These are phyloP conservation scores for Aldabrachelys gigantea DNA, from an alignment of 2,113 vertebrate genomes.

Conservation along the genomic window DNA sequence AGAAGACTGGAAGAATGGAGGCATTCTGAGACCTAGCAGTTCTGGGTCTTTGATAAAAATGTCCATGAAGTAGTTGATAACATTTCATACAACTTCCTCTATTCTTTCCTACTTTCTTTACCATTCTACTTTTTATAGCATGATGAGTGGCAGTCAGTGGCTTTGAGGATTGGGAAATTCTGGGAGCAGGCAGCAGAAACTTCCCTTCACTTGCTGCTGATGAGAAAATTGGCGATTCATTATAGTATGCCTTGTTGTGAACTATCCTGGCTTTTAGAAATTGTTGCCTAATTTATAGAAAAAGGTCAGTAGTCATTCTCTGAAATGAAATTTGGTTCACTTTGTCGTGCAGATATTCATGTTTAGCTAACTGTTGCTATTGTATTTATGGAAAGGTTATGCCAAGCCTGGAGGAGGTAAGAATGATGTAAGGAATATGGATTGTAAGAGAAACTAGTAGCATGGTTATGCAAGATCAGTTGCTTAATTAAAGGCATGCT, in stretches of 20 bases:
- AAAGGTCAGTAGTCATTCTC: rapidly evolving
- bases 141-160: not conserved
- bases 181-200: rapidly evolving
- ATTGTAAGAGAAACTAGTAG: not conserved
- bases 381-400: not conserved
- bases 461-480: not conserved
- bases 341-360: rapidly evolving
- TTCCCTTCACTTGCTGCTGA: not conserved
- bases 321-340: not conserved
- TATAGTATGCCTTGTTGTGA: not conserved
- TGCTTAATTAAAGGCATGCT: not conserved
- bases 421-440: rapidly evolving
- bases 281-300: not conserved
- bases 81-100: rapidly evolving
- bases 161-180: not conserved
- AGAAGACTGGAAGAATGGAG: not conserved
- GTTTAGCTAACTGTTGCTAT: rapidly evolving
- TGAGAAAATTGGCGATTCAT: not conserved
- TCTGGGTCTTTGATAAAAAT: not conserved
- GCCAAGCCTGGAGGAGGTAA: rapidly evolving
- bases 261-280: not conserved
- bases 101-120: not conserved
- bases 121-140: not conserved
- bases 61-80: not conserved
- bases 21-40: too few species aligned